phyloP scores from a whole-genome alignment of 2,888 invertebrate species.

The Lissocephala sabroskyi region DNA sequence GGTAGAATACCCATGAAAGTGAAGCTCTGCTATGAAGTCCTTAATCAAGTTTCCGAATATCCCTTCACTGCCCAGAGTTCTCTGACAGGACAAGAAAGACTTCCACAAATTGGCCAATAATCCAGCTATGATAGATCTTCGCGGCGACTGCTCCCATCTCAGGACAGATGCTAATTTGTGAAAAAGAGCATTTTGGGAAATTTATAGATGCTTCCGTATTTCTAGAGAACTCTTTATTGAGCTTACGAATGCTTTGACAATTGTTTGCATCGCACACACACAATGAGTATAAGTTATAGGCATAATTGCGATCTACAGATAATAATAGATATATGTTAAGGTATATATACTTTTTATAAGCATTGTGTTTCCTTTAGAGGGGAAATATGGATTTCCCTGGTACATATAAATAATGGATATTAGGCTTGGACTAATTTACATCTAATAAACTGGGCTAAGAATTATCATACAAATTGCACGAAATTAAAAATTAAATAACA shows the following conservation, averaged over 20 bases:
- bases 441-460: conserved; percentile 6
- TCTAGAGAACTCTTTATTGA: conserved; percentile 39
- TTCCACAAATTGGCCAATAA: too few relatives aligned
- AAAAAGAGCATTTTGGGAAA: too few relatives aligned
- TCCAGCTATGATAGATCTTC: too few relatives aligned
- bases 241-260: conserved; percentile 18
- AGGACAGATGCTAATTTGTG: too few relatives aligned
- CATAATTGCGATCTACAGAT: not conserved
- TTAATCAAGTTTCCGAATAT: too few relatives aligned
- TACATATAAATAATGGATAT: conserved; percentile 15
- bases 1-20: too few relatives aligned
- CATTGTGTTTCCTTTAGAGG: too few relatives aligned
- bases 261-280: conserved; percentile 34
- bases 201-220: too few relatives aligned
- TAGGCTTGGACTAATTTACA: conserved; percentile 12
- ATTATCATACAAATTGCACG: conserved; percentile 12
- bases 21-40: too few relatives aligned
- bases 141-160: too few relatives aligned
- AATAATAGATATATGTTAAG: conserved; percentile 13
- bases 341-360: conserved; percentile 22
- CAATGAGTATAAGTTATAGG: not conserved
- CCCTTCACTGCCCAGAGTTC: too few relatives aligned
- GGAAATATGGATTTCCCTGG: conserved; percentile 36
- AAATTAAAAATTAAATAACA: conserved; percentile 42
- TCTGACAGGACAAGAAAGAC: too few relatives aligned